A percentile compares a stretch with the other conserved stretches of the same genome.
These are phyloP conservation scores for Sweltsa coloradensis DNA, from an alignment of 1,140 invertebrate genomes.

Conservation along the genomic window DNA sequence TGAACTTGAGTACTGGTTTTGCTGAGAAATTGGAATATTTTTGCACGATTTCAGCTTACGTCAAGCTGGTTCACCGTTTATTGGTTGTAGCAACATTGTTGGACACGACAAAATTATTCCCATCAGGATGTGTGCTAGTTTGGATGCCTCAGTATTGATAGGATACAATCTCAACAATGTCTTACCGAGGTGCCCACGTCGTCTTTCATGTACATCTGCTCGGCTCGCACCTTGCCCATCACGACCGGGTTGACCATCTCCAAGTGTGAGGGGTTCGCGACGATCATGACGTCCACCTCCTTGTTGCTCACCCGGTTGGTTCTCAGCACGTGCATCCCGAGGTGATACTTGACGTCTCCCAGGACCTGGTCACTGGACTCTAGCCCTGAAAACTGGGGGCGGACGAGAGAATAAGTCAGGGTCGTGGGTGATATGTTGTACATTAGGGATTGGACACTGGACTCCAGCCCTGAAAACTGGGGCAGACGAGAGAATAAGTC, in stretches of 20 bases:
- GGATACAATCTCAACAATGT: not conserved
- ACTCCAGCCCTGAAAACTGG: too few relatives aligned
- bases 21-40: not conserved
- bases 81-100: too few relatives aligned
- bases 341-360: constrained; percentile 93
- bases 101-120: too few relatives aligned
- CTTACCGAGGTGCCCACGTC: constrained; percentile 51
- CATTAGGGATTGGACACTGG: too few relatives aligned
- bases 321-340: constrained; percentile 72
- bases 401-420: too few relatives aligned
- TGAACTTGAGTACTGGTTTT: too few relatives aligned
- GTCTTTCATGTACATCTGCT: constrained; percentile 75
- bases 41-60: not conserved
- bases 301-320: constrained; percentile 69
- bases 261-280: constrained; percentile 85
- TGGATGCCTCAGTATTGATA: not conserved
- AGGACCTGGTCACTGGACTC: constrained; percentile 68
- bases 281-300: constrained; percentile 65
- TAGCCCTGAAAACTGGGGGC: constrained; percentile 70
- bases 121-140: too few relatives aligned
- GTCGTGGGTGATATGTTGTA: too few relatives aligned
- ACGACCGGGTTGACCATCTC: constrained; percentile 80
- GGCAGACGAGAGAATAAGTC: too few relatives aligned
- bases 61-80: not conserved
- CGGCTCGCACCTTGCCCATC: constrained; percentile 67